These are phyloP conservation scores for Drosophila borborema DNA, from an alignment of 2,888 invertebrate species.

Conservation along the genomic window DNA sequence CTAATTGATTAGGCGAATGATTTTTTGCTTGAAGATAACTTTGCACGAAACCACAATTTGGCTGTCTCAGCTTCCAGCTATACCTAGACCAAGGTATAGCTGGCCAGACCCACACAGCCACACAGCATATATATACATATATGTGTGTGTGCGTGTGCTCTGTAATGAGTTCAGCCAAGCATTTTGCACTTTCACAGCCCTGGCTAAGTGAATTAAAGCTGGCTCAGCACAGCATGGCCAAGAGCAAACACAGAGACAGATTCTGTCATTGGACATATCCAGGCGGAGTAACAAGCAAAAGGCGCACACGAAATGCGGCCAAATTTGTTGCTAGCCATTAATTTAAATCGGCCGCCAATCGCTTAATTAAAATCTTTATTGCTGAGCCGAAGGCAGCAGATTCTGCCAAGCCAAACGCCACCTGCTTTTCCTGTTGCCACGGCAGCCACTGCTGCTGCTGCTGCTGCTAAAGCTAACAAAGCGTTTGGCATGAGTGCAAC, in stretches of 20 bases:
- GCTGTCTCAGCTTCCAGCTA: conserved; percentile 1
- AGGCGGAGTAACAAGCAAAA: conserved; percentile 50
- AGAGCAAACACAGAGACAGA: conserved; percentile 19
- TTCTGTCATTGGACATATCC: conserved; percentile 40
- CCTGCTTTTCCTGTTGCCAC: conserved; percentile 15
- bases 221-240: conserved; percentile 3
- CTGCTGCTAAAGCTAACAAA: conserved; percentile 33
- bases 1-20: conserved; percentile 1
- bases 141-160: not conserved
- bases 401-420: conserved; percentile 26
- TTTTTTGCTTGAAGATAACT: not conserved
- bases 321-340: conserved; percentile 52
- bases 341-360: conserved; percentile 66
- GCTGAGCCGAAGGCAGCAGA: conserved; percentile 41
- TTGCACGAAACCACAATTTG: not conserved
- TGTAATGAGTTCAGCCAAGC: conserved; percentile 21
- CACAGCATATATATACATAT: no score
- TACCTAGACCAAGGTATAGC: not conserved
- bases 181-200: conserved; percentile 45
- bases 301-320: conserved; percentile 48
- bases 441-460: not conserved
- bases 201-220: conserved; percentile 13
- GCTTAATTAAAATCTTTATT: conserved; percentile 79
- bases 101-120: no score
- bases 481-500: conserved; percentile 38